Percentiles rank a stretch among this genome's conserved stretches.
Conservation (phyloP, 2,888 invertebrate species). For the Deilephila porcellus region DNA sequence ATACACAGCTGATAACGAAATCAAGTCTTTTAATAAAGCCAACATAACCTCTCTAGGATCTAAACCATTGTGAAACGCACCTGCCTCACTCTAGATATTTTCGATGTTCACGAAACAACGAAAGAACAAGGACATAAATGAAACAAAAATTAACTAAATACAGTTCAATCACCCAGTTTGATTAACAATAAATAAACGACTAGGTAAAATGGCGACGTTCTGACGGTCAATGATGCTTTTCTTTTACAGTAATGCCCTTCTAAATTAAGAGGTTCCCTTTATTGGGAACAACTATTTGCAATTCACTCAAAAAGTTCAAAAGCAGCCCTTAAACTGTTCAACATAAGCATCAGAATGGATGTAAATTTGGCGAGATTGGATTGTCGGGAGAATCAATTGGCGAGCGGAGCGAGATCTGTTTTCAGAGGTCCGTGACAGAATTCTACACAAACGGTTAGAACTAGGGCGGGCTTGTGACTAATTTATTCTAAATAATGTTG, state of each 20-base stretch:
- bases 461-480: constrained; percentile 9
- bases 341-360: constrained; percentile 9
- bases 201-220: constrained; percentile 60
- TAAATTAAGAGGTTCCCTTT: constrained; percentile 69
- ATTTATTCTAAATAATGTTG: constrained; percentile 12
- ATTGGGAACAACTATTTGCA: constrained; percentile 52
- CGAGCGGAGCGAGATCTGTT: constrained; percentile 22
- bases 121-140: too few species aligned
- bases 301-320: constrained; percentile 32
- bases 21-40: too few species aligned
- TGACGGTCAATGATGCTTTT: constrained; percentile 69
- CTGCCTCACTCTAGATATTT: too few species aligned
- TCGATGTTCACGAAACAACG: too few species aligned
- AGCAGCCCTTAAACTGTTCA: constrained; percentile 40
- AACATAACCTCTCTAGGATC: too few species aligned
- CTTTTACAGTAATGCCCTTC: constrained; percentile 71
- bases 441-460: constrained; percentile 8
- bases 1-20: too few species aligned
- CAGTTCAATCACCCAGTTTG: constrained; percentile 36
- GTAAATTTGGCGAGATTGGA: constrained; percentile 47
- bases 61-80: too few species aligned
- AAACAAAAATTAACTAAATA: constrained; percentile 34
- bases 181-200: constrained; percentile 43
- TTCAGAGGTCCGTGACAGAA: constrained; percentile 19
- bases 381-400: constrained; percentile 73